A percentile compares a stretch with the other conserved stretches of the same genome.
Conservation (phyloP, 2,113 vertebrate species). For the Ceyx margarethae region DNA sequence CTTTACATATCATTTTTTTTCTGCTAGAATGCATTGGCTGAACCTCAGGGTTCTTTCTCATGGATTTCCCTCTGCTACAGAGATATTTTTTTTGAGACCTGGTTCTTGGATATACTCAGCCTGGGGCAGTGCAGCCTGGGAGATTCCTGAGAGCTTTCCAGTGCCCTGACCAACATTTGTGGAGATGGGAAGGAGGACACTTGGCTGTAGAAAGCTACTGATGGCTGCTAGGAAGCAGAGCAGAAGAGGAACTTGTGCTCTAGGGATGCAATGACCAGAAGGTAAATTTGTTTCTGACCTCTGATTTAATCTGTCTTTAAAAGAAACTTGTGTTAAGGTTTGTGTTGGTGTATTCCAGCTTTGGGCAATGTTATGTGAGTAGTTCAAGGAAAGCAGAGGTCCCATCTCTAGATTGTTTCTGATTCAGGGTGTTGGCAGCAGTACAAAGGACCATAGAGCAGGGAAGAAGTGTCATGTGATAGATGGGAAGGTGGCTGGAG, state of each 20-base stretch:
- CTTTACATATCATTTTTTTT: neutral
- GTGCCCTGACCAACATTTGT: neutral
- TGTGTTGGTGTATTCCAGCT: neutral
- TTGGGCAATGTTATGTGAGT: neutral
- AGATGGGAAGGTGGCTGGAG: neutral
- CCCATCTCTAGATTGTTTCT: neutral
- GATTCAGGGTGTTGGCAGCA: neutral
- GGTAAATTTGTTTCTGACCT: neutral
- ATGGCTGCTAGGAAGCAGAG: neutral
- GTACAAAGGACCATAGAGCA: accelerated
- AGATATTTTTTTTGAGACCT: neutral
- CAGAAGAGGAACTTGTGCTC: neutral
- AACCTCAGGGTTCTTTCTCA: neutral
- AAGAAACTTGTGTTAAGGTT: neutral
- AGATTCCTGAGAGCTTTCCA: neutral
- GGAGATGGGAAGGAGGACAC: neutral
- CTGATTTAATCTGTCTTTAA: neutral
- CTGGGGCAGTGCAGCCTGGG: neutral
- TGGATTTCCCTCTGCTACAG: neutral
- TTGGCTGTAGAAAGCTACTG: accelerated
- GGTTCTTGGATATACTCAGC: neutral
- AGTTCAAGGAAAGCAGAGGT: neutral
- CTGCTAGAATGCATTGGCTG: neutral
- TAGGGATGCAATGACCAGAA: neutral
- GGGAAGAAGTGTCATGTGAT: accelerated